Evolutionary conservation across 2,888 invertebrate species (phyloP), one percentile per base, ranked within the genome.

Genomic region (Nasonia oneida): DNA sequence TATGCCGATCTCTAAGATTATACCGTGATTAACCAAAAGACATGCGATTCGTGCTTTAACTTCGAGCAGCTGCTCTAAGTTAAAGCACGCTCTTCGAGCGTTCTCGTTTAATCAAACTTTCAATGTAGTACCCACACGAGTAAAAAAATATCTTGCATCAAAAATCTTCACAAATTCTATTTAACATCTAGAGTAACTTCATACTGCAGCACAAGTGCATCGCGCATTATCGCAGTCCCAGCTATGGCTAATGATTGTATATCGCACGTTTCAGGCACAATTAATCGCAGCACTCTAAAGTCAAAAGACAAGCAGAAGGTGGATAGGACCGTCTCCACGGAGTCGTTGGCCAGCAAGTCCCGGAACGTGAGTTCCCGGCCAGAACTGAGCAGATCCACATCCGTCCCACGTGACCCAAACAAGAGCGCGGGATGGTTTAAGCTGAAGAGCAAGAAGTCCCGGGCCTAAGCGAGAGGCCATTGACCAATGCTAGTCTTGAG

Each of bases 361-460:
- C 92, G 91, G 89, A 89, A 89, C 90, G 88, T 92, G 76, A 90
- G 91, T 90, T 89, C 91, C 70, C 88, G 92, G 94, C 71, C 93
- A 94, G 88, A 95, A 95, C 84, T 94, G 93, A 89, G 93, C 95
- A 94, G 96, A 85, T 96, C 96, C 0, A 94, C 96, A 75, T 96
- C 96, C 10, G 96, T 96, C 95, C 96, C 96, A 76, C 95, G 96
- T 90, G 96, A 96, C 90, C 95, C 95, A 77, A 95, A 95, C 90
- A 96, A 96, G 92, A 95, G 96, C 87, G 96, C 96, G 61, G 96
- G 96, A 82, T 96, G 96, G 96, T 96, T 96, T 90, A 96, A 95
- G 91, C 92, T 96, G 90, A 96, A 95, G 90, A 93, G 91, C 91
- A 94, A 93, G 88, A 94, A 94, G 89, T 93, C 92, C 89, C 91